Evolutionary conservation across 35 echinoderm and acorn worm species (phyloP).

Genomic region (Patiria miniata): DNA sequence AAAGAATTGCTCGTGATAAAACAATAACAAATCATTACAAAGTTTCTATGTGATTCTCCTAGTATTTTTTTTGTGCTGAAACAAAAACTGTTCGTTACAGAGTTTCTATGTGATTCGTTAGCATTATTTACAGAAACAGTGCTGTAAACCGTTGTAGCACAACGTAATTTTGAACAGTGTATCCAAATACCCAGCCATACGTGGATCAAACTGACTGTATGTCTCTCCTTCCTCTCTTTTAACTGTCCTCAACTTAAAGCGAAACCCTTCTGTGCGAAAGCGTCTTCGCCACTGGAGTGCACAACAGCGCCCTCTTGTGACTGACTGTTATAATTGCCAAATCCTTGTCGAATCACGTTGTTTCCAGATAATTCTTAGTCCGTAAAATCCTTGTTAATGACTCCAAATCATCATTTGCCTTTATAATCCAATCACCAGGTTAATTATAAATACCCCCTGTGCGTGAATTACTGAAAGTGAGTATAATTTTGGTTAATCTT

Average conservation of each 20-base stretch:
- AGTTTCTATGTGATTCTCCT: background rate
- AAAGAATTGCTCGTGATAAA: background rate
- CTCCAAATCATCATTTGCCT: no score
- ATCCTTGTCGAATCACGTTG: no score
- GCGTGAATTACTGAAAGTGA: no score
- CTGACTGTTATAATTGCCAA: no score
- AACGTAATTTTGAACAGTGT: constrained; percentile 1
- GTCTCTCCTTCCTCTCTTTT: constrained; percentile 31
- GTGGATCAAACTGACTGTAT: background rate
- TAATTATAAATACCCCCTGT: no score
- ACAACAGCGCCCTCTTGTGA: no score
- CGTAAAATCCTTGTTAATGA: no score
- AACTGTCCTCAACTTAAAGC: constrained; percentile 27
- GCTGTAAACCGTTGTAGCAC: background rate
- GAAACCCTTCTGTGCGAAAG: background rate
- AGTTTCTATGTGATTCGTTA: background rate
- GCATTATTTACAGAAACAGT: background rate
- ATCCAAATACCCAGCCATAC: constrained; percentile 44
- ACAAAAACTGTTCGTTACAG: background rate
- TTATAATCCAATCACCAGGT: no score
- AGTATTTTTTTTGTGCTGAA: background rate
- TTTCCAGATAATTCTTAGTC: no score
- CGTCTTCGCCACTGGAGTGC: no score
- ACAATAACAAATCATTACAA: background rate
- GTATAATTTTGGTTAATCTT: no score